Evolutionary conservation across 2,113 vertebrate species (phyloP).

Genomic region (Muntiacus reevesi): DNA sequence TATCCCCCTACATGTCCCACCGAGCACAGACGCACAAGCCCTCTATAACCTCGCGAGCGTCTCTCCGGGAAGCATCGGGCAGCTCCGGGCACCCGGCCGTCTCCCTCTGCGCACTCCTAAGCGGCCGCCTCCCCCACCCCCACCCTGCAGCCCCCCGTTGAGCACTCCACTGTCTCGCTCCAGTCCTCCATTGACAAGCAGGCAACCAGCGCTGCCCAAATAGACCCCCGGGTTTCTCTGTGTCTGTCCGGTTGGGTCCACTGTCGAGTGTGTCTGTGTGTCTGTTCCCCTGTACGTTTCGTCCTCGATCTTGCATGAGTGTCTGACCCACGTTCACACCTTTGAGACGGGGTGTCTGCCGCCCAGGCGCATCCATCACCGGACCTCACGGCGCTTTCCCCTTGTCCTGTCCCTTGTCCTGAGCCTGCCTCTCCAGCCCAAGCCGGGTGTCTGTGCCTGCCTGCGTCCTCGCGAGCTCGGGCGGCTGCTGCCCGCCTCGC

Average conservation of each 20-base stretch:
- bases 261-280: not conserved
- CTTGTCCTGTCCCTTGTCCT: conserved; percentile 33
- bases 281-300: conserved; percentile 77
- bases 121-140: conserved; percentile 57
- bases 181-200: conserved; percentile 97
- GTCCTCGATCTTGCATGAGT: conserved; percentile 79
- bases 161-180: conserved; percentile 87
- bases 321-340: conserved; percentile 52
- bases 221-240: conserved; percentile 52
- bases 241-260: conserved; percentile 65
- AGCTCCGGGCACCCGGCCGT: not conserved
- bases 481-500: not conserved
- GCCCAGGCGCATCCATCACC: conserved; percentile 81
- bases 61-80: not conserved
- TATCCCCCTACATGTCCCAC: conserved; percentile 54
- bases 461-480: accelerated
- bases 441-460: not conserved
- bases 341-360: conserved; percentile 56
- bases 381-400: conserved; percentile 67
- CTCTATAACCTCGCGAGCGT: not conserved
- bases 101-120: conserved; percentile 68
- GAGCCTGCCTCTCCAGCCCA: conserved; percentile 45
- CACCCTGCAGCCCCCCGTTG: conserved; percentile 76
- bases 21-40: not conserved
- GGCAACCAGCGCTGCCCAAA: conserved; percentile 98